phyloP scores from a whole-genome alignment of 2,888 invertebrate species.

The Trichopoda pennipes region DNA sequence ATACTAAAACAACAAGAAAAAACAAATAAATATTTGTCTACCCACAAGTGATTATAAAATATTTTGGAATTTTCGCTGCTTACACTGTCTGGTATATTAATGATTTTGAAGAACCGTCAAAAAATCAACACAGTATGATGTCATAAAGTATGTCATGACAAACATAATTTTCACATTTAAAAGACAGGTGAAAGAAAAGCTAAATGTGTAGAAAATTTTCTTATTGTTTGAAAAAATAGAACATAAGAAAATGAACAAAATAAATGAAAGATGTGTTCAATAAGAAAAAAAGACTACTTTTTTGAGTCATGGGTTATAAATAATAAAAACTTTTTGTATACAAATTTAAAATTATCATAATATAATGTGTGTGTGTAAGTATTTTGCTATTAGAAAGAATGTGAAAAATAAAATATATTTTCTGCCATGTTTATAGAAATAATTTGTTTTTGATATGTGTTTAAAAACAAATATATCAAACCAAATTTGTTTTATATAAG shows the following conservation, averaged over 20 bases:
- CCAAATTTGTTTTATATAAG: too few relatives aligned
- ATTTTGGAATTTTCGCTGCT: too few relatives aligned
- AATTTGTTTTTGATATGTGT: too few relatives aligned
- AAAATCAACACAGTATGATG: conserved; percentile 18
- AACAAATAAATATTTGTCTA: background rate
- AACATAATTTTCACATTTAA: conserved; percentile 19
- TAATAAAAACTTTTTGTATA: conserved; percentile 1
- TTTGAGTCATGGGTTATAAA: conserved; percentile 56
- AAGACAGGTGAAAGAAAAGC: too few relatives aligned
- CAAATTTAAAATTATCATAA: conserved; percentile 21
- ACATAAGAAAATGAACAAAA: conserved; percentile 25
- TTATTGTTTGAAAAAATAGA: conserved; percentile 5
- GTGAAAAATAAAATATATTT: conserved; percentile 13
- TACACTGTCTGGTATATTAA: background rate
- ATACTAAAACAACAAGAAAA: too few relatives aligned
- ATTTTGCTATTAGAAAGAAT: conserved; percentile 10
- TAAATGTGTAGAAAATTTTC: background rate
- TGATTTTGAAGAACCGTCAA: conserved; percentile 2
- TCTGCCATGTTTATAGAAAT: background rate
- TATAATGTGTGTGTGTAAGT: background rate
- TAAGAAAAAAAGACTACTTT: background rate
- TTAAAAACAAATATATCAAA: too few relatives aligned
- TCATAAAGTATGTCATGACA: conserved; percentile 31
- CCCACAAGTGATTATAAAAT: background rate
- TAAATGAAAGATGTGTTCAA: background rate